phyloP scores from a whole-genome alignment of 2,113 vertebrate species.

The Siniperca knerii region DNA sequence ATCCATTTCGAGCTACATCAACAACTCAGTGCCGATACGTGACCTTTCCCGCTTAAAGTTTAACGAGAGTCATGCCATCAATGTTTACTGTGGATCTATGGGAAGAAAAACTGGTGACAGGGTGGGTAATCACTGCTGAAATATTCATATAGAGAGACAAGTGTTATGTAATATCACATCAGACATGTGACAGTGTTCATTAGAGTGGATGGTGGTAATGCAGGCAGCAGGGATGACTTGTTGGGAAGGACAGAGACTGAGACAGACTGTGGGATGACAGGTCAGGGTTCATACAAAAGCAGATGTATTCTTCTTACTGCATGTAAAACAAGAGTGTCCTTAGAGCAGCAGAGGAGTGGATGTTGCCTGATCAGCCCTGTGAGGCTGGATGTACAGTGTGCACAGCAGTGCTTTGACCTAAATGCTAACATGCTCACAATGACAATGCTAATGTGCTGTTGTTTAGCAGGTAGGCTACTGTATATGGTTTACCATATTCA shows the following conservation, averaged over 20 bases:
- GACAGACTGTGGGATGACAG: constrained; percentile 12
- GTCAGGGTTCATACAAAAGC: neutral
- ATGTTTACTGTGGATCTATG: constrained; percentile 30
- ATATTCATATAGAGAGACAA: constrained; percentile 38
- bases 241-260: constrained; percentile 20
- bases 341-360: neutral
- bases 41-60: constrained; percentile 50
- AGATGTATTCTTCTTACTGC: neutral
- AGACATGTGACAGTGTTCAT: constrained; percentile 64
- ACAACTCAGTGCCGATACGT: neutral
- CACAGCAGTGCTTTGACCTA: no score
- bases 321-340: constrained; percentile 8
- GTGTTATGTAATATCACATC: constrained; percentile 47
- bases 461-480: no score
- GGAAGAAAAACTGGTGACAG: constrained; percentile 20
- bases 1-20: constrained; percentile 29
- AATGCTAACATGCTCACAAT: no score
- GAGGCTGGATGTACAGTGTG: no score
- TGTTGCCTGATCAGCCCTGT: neutral
- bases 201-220: constrained; percentile 29
- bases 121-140: constrained; percentile 7
- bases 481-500: no score
- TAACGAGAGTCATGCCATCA: constrained; percentile 58
- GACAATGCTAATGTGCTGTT: no score
- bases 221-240: constrained; percentile 18